phyloP scores from a whole-genome alignment of 1,140 invertebrate species.

The Hypothenemus hampei region DNA sequence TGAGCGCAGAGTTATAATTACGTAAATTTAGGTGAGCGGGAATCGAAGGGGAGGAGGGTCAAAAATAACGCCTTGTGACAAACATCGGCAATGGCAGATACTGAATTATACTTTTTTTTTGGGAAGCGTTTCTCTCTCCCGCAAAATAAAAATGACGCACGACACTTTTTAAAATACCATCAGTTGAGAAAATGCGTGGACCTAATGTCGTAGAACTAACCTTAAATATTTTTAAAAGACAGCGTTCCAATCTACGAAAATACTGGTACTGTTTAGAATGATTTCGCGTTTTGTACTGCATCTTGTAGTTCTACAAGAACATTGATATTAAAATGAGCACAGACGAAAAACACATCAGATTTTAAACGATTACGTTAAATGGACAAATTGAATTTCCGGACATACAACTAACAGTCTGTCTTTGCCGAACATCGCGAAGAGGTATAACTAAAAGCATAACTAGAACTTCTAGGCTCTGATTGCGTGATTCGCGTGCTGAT shows the following conservation, averaged over 20 bases:
- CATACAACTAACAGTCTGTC: no score
- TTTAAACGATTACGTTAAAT: no score
- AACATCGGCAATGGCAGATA: constrained; percentile 11
- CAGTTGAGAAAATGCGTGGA: constrained; percentile 3
- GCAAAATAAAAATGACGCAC: constrained; percentile 26
- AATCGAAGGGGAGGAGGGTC: constrained; percentile 19
- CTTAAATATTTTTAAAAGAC: constrained; percentile 19
- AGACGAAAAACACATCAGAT: no score
- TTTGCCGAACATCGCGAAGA: no score
- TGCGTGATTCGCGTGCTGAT: no score
- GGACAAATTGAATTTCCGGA: no score
- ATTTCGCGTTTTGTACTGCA: constrained; percentile 5
- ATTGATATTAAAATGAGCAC: neutral
- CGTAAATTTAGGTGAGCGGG: constrained; percentile 28
- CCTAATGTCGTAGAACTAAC: constrained; percentile 5
- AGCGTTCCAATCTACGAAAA: neutral
- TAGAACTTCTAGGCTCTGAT: no score
- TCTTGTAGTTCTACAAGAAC: neutral
- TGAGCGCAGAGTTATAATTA: constrained; percentile 25
- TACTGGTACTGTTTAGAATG: neutral
- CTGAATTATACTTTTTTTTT: no score
- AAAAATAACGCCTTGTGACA: constrained; percentile 21
- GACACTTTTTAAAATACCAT: constrained; percentile 4
- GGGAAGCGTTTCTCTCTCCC: constrained; percentile 6
- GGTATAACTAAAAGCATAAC: no score